These are phyloP conservation scores for Sminthopsis crassicaudata DNA, from an alignment of 2,113 vertebrate species.

Conservation along the genomic window DNA sequence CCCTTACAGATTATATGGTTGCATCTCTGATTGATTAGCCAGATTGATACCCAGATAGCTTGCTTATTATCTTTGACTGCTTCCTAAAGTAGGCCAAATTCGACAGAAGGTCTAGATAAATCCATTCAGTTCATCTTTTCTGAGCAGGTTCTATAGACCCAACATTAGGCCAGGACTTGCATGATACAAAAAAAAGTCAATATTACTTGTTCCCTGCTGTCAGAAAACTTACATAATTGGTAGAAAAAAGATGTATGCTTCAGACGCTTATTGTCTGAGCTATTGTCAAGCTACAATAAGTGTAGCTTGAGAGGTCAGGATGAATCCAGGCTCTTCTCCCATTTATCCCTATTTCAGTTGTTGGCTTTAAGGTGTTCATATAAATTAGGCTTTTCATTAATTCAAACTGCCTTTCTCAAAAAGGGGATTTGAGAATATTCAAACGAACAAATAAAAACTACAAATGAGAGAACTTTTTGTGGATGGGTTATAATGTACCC, in stretches of 20 bases:
- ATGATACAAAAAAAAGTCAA: background rate
- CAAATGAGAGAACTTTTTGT: background rate
- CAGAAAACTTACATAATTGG: background rate
- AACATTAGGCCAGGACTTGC: background rate
- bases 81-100: background rate
- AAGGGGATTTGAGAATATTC: background rate
- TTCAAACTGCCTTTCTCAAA: background rate
- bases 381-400: background rate
- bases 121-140: background rate
- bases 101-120: background rate
- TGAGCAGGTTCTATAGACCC: background rate
- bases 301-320: background rate
- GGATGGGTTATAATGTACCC: background rate
- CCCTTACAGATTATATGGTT: background rate
- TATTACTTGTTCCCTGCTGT: background rate
- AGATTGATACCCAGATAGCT: background rate
- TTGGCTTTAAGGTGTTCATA: background rate
- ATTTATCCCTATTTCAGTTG: background rate
- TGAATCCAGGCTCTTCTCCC: background rate
- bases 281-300: too few relatives aligned
- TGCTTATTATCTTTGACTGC: background rate
- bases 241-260: background rate
- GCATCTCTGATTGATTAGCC: background rate
- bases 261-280: too few relatives aligned
- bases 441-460: background rate